Evolutionary conservation across 2,797 vertebrate species (phyloP), one percentile per base, ranked within the genome.

Genomic region (Sandelia bainsii): DNA sequence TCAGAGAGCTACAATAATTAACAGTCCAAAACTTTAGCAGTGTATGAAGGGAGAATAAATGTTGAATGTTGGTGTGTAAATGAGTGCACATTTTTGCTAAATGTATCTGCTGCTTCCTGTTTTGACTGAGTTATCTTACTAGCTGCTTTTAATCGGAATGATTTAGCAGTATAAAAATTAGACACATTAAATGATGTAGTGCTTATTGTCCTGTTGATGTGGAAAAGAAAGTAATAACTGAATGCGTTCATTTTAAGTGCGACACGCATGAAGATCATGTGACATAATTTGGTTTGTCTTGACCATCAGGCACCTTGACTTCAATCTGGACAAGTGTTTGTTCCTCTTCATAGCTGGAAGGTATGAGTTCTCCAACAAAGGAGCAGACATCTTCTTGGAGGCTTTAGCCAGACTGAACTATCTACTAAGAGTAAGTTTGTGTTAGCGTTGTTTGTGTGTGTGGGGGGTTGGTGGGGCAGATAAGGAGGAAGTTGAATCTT

Each of bases 321-420:
- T 98, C 85, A 96, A 97, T 83, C 91, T 98, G 86, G 97, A 98
- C 89, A 97, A 97, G 91, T 96, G 96, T 9, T 84, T 98, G 81
- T 98, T 98, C 88, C 95, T 98, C 82, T 98, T 98, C 78, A 98
- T 98, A 0, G 97, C 97, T 0, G 97, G 97, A 60, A 95, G 97
- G 75, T 98, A 98, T 0, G 97, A 98, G 78, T 98, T 97, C 89
- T 96, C 96, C 54, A 98, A 98, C 91, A 98, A 98, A 90, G 97
- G 97, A 37, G 97, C 97, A 0, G 97, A 98, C 27, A 61, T 98
- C 73, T 98, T 98, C 88, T 83, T 98, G 75, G 97, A 98, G 87
- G 94, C 97, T 29, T 91, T 98, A 75, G 96, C 96, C 65, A 92
- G 96, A 70, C 96, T 98, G 82, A 98, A 98, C 93, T 98, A 98